Evolutionary conservation across 2,888 invertebrate genomes (phyloP), one percentile per base, ranked within the genome.

Genomic region (Himalopsyche tibetana): DNA sequence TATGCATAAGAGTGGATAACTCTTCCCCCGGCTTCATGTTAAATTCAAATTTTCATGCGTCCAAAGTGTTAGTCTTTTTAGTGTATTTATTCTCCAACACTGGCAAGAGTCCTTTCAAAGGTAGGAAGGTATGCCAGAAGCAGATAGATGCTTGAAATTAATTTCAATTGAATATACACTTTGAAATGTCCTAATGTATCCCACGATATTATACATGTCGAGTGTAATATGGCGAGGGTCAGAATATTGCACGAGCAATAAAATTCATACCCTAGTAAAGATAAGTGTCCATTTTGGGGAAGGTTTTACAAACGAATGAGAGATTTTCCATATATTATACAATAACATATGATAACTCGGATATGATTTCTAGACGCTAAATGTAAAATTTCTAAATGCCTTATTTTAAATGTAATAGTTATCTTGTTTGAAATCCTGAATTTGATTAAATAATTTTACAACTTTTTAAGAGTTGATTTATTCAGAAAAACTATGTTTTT

Each of bases 161-260:
- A 63, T 63, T 63, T 63, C 63, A 63, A 63, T 63, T 63, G 63
- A 63, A 63, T 63, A 63, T 63, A 63, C 63, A 63, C 63, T 63
- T 63, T 63, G 63, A 63, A 63, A 63, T 19, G 63, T 63, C 63
- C 63, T 63, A 19, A 63, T 63, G 63, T 63, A 63, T 28, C 63
- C 56, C 63, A 63, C 63, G 63, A 63, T 19, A 28, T 63, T 63
- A 63, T n/a, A 63, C 19, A 63, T 19, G n/a, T 19, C 63, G 19
- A n/a, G n/a, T 9, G 6, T 56, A 56, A 17, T 56, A 56, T 19
- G 56, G 56, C n/a, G 56, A 63, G 63, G 63, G 63, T 63, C 63
- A 63, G 63, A 63, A 63, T 63, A 63, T 63, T 63, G 63, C 63
- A 63, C 63, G 63, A 63, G 63, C 63, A 63, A 63, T 63, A 63